Evolutionary conservation across 2,888 invertebrate species (phyloP), one percentile per base, ranked within the genome.

Genomic region (Cataglyphis albicans): DNA sequence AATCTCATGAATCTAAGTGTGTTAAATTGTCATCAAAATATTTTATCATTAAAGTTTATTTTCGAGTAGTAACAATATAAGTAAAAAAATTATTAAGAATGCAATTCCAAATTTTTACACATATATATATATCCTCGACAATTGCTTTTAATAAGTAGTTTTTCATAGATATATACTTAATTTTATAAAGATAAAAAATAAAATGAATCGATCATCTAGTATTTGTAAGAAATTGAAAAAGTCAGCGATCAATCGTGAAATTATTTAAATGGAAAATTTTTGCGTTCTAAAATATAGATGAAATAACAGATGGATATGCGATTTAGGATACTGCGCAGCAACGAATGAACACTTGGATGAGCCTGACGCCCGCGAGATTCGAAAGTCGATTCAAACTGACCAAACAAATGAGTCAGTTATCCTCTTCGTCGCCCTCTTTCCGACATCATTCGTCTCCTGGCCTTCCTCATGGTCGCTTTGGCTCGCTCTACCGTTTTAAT

Each of bases 321-420:
- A 90, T 90, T 90, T 89, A 87, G 84, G 29, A 75, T 21, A 21
- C 64, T 74, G 83, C 65, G 64, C 44, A 83, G 75, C 59, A 59
- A 75, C 80, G 80, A 76, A 83, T 84, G 80, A 78, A 83, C 73
- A 64, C 59, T 64, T 35, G 41, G 65, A 65, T 52, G 67, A 64
- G 73, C 35, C 64, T 32, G 48, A 73, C 44, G 57, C 63, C 72
- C 72, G 82, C 70, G 76, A 67, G 81, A 87, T 74, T 76, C 63
- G 86, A 87, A 88, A 91, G 91, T 91, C 91, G 90, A 91, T 92
- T 90, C 89, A 2, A 29, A 29, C 29, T 29, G 29, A 74, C 90
- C 88, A 90, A 91, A 92, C 92, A 93, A 93, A 93, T 92, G 92
- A 91, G 92, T 92, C 91, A 87, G 91, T 92, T 91, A 91, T 86